Base-by-base conservation (phyloP, 2,797 vertebrate genomes). In the Myotis planiceps region DNA sequence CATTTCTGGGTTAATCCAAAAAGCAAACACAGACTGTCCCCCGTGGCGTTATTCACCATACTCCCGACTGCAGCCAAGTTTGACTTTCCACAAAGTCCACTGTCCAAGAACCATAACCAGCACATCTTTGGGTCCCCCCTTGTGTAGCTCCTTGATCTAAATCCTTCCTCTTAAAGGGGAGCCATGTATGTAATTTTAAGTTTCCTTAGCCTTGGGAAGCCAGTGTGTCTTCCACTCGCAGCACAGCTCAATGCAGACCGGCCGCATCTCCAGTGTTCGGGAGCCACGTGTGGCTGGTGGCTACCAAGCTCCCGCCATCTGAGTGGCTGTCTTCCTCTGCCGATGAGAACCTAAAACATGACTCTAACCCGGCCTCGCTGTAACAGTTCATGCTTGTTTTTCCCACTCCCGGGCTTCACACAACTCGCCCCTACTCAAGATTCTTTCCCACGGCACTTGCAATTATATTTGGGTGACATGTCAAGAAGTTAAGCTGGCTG, bases 401-500 rank as follows among this genome's bases (percentile, higher is more conserved):
- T 79, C 66, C 92, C 51, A 81, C 55, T 89, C 84, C 7, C 29
- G 49, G 81, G 92, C 84, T 51, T 85, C 27, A 81, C 47, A 83
- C 63, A 55, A 58, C 51, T 88, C 34, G 58, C 68, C 58, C 58
- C 90, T 78, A 34, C 81, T 58, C 45, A 5, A 53, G 94, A 94
- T 75, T 93, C 92, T 94, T 93, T 84, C 89, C 92, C 94, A 92
- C 81, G 53, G 84, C 87, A 80, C 79, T 93, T 34, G 79, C 79
- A 51, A 93, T 88, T 83, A 78, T 68, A 68, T 69, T 75, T 86
- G 87, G 87, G 88, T 91, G 78, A 90, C 81, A 86, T 60, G 88
- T 95, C 95, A 97, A 93, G 49, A 94, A 96, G 78, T 85, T 71
- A 90, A 89, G 93, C 84, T 69, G 85, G 87, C 90, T 21, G 45